Conservation (phyloP, 2,888 invertebrate species). For the Pardosa pseudoannulata region DNA sequence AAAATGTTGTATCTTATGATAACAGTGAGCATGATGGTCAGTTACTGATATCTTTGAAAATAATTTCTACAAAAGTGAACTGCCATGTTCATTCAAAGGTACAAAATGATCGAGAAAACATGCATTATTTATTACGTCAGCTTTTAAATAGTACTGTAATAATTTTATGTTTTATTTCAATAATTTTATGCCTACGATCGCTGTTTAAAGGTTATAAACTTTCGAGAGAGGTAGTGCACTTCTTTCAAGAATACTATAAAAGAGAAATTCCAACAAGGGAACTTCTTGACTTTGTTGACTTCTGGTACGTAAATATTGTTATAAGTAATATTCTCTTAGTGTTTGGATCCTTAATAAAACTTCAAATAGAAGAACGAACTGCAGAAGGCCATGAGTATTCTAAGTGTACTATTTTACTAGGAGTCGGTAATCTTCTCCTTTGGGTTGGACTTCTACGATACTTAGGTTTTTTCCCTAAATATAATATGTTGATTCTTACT, state of each 20-base stretch:
- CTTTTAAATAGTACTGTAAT: slow-evolving; percentile 77
- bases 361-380: slow-evolving; percentile 90
- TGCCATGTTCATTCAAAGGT: slow-evolving; percentile 87
- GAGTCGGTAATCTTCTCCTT: slow-evolving; percentile 94
- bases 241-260: slow-evolving; percentile 83
- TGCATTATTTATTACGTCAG: slow-evolving; percentile 52
- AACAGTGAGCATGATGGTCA: slow-evolving; percentile 97
- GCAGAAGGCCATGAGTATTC: slow-evolving; percentile 94
- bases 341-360: slow-evolving; percentile 93
- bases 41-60: slow-evolving; percentile 87
- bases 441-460: slow-evolving; percentile 99
- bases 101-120: slow-evolving; percentile 76
- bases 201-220: slow-evolving; percentile 91
- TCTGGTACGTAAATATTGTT: slow-evolving; percentile 98
- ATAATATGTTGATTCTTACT: slow-evolving; percentile 97
- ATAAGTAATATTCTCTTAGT: slow-evolving; percentile 95
- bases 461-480: slow-evolving; percentile 97
- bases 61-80: slow-evolving; percentile 85
- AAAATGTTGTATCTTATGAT: slow-evolving; percentile 85
- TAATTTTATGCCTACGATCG: slow-evolving; percentile 91
- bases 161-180: slow-evolving; percentile 82
- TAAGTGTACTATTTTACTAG: slow-evolving; percentile 93
- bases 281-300: slow-evolving; percentile 91
- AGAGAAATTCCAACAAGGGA: slow-evolving; percentile 87
- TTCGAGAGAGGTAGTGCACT: slow-evolving; percentile 79